phyloP scores from a whole-genome alignment of 2,888 invertebrate species.

The Drosophila infuscata region DNA sequence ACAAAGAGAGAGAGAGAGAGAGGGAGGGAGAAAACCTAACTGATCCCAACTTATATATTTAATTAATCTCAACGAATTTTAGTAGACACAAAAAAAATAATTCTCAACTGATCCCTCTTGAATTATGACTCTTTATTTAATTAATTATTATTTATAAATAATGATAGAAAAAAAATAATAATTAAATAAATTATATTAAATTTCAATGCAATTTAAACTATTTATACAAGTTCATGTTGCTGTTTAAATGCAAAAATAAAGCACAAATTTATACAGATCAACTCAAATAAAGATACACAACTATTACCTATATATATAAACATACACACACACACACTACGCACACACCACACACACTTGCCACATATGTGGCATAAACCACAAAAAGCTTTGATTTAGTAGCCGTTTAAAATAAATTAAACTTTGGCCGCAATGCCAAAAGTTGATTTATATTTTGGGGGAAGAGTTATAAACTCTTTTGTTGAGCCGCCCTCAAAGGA shows the following conservation, averaged over 20 bases:
- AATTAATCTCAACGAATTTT: too few relatives aligned
- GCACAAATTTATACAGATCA: background rate
- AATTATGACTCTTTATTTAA: too few relatives aligned
- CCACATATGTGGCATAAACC: background rate
- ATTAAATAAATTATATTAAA: background rate
- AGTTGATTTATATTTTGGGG: background rate
- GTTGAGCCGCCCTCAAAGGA: conserved; percentile 17
- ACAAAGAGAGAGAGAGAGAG: too few relatives aligned
- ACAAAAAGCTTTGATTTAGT: background rate
- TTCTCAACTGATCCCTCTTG: too few relatives aligned
- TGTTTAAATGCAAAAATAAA: background rate
- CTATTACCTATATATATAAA: background rate
- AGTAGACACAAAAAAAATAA: too few relatives aligned
- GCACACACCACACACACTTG: background rate
- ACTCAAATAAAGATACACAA: background rate
- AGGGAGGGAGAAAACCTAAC: too few relatives aligned
- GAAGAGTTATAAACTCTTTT: background rate
- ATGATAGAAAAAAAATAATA: background rate
- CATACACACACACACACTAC: background rate
- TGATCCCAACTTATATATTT: too few relatives aligned
- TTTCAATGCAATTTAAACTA: too few relatives aligned
- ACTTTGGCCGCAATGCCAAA: conserved; percentile 7
- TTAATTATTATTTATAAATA: background rate
- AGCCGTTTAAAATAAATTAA: conserved; percentile 18
- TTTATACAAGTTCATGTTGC: background rate